Percentiles rank a stretch among this genome's conserved stretches.
Evolutionary conservation across 2,888 invertebrate species (phyloP).

Genomic region (Aphidius colemani): DNA sequence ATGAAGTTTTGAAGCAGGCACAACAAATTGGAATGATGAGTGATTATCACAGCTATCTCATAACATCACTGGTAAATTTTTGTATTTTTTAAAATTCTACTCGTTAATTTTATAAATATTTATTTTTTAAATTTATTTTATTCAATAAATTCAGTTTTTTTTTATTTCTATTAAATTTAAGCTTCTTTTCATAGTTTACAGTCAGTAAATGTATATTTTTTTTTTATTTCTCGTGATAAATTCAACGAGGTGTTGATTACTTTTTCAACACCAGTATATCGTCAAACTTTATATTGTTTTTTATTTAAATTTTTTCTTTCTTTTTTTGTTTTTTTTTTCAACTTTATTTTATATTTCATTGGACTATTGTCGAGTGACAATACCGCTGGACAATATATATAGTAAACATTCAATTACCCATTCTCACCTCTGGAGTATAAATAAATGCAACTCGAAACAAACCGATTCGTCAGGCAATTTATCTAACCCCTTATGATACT

Average conservation of each 20-base stretch:
- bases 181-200: too few species aligned
- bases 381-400: too few species aligned
- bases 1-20: slow-evolving; percentile 87
- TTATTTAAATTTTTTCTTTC: slow-evolving; percentile 28
- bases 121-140: neutral
- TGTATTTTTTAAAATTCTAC: too few species aligned
- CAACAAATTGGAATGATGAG: slow-evolving; percentile 98
- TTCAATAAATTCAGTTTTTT: too few species aligned
- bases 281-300: slow-evolving; percentile 10
- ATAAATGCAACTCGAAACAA: slow-evolving; percentile 37
- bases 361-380: too few species aligned
- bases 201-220: too few species aligned
- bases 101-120: too few species aligned
- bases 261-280: too few species aligned
- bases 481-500: slow-evolving; percentile 33
- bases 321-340: slow-evolving; percentile 28
- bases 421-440: slow-evolving; percentile 14
- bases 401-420: neutral
- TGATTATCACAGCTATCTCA: slow-evolving; percentile 91
- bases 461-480: slow-evolving; percentile 36
- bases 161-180: too few species aligned
- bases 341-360: neutral
- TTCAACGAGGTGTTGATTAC: too few species aligned
- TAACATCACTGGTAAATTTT: slow-evolving; percentile 81
- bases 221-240: too few species aligned